Evolutionary conservation across 1,140 invertebrate species (phyloP).

Genomic region (Antheraea mylitta): DNA sequence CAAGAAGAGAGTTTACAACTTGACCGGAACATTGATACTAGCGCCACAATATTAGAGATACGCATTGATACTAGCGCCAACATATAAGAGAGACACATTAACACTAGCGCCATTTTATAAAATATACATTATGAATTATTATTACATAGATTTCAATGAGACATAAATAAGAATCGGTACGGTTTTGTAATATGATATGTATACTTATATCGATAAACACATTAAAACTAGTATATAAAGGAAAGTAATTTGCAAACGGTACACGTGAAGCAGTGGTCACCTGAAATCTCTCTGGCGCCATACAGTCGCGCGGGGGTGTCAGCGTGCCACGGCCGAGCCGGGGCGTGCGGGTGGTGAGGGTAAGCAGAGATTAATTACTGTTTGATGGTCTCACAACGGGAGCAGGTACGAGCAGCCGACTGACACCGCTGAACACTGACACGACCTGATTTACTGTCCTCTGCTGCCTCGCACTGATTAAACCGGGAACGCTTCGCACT

Average conservation of each 20-base stretch:
- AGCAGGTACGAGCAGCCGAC: constrained; percentile 38
- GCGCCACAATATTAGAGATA: too few species aligned
- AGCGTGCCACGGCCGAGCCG: neutral
- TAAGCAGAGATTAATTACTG: constrained; percentile 59
- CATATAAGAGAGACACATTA: too few species aligned
- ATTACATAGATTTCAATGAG: too few species aligned
- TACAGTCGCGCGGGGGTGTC: constrained; percentile 27
- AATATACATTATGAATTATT: too few species aligned
- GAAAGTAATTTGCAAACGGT: constrained; percentile 17
- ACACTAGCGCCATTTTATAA: too few species aligned
- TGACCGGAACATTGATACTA: too few species aligned
- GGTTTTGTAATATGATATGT: too few species aligned
- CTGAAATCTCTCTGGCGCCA: constrained; percentile 41
- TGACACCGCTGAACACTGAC: constrained; percentile 30
- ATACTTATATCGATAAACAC: too few species aligned
- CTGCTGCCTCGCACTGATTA: constrained; percentile 16
- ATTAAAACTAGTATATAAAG: neutral
- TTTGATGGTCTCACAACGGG: constrained; percentile 40
- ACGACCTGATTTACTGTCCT: constrained; percentile 46
- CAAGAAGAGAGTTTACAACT: too few species aligned
- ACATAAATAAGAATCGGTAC: too few species aligned
- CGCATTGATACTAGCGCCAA: too few species aligned
- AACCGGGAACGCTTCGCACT: neutral
- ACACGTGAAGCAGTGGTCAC: constrained; percentile 34
- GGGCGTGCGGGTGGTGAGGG: constrained; percentile 7